Conservation (phyloP, 2,888 invertebrate genomes). For the Baccha elongata region DNA sequence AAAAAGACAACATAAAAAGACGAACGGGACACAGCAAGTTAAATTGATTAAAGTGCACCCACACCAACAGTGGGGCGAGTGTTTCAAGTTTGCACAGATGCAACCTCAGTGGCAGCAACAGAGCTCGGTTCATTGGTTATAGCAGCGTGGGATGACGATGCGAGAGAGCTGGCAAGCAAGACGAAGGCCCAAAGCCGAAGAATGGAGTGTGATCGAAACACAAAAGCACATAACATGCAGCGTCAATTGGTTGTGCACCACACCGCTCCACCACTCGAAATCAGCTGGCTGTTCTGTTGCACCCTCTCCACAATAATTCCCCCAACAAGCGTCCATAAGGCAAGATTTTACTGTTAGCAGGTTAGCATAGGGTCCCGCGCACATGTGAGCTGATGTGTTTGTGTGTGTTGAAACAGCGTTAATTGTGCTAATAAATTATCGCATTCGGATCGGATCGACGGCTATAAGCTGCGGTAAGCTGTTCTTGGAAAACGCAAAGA, state of each 20-base stretch:
- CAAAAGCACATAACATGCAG: constrained; percentile 69
- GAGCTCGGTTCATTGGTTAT: constrained; percentile 12
- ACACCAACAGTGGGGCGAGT: constrained; percentile 50
- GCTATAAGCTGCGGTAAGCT: constrained; percentile 42
- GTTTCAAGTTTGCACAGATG: constrained; percentile 68
- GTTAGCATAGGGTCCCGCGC: constrained; percentile 36
- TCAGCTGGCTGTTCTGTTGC: constrained; percentile 40
- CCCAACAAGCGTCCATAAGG: constrained; percentile 51
- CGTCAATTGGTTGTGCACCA: constrained; percentile 57
- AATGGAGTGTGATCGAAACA: constrained; percentile 65
- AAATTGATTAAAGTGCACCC: constrained; percentile 72
- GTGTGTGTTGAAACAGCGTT: constrained; percentile 72
- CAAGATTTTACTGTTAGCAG: constrained; percentile 69
- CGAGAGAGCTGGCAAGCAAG: constrained; percentile 17
- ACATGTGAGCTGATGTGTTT: constrained; percentile 21
- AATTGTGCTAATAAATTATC: constrained; percentile 74
- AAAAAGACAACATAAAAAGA: constrained; percentile 17
- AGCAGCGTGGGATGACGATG: constrained; percentile 63
- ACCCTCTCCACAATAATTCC: constrained; percentile 42
- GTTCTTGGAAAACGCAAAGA: constrained; percentile 23
- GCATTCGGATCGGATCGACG: constrained; percentile 67
- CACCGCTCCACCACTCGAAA: constrained; percentile 15
- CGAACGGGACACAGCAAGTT: constrained; percentile 49
- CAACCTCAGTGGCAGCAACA: constrained; percentile 49
- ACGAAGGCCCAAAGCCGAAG: constrained; percentile 37